Percentiles rank a stretch among this genome's conserved stretches.
These are phyloP conservation scores for Aselliscus stoliczkanus DNA, from an alignment of 2,797 vertebrate genomes.

Conservation along the genomic window DNA sequence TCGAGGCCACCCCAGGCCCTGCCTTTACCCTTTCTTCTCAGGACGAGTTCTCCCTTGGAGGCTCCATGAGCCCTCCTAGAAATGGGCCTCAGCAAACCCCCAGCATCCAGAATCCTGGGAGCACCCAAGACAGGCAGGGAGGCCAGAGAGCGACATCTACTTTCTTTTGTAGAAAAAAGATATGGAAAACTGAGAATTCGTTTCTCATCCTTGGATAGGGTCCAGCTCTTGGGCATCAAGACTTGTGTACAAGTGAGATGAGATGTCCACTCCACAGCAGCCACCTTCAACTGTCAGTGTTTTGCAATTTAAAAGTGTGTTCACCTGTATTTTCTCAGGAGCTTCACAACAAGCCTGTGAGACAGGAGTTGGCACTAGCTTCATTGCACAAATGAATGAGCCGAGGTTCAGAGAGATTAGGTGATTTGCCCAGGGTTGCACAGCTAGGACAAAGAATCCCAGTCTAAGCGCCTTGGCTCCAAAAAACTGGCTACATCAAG, in stretches of 20 bases:
- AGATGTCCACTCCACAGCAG: rapidly evolving
- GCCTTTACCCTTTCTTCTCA: background rate
- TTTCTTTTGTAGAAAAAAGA: background rate
- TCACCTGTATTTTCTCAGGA: background rate
- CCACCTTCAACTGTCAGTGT: background rate
- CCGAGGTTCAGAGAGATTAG: background rate
- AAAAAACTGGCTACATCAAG: background rate
- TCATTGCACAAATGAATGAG: background rate
- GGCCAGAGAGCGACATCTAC: background rate
- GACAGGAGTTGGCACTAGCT: background rate
- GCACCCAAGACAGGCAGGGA: background rate
- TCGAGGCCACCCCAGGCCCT: background rate
- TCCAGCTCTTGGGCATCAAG: background rate
- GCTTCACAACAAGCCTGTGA: background rate
- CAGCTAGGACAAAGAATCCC: background rate
- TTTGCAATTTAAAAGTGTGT: too few species aligned
- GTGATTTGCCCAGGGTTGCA: background rate
- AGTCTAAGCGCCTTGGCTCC: background rate
- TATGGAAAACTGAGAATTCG: background rate
- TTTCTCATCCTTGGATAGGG: background rate
- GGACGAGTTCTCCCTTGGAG: background rate
- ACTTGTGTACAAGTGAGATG: background rate
- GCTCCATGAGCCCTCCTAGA: background rate
- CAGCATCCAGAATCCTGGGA: background rate
- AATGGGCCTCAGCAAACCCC: background rate